Conservation (phyloP, 2,797 vertebrate species). For the Ibycter americanus region DNA sequence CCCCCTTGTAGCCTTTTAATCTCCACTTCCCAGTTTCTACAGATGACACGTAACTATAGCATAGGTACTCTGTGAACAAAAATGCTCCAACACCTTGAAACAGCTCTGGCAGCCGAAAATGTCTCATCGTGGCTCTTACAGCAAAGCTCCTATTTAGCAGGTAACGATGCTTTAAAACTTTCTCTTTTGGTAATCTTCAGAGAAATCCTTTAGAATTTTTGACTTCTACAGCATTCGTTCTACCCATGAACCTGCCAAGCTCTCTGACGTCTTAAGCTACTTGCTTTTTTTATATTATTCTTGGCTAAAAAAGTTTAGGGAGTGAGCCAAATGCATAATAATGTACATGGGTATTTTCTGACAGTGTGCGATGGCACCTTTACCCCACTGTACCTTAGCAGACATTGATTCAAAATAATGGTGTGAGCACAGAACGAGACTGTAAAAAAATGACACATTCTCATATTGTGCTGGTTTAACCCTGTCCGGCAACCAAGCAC, state of each 20-base stretch:
- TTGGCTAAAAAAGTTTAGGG: slow-evolving; percentile 13
- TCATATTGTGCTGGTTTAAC: no score
- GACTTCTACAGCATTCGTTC: slow-evolving; percentile 25
- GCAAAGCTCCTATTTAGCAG: background rate
- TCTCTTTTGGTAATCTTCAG: background rate
- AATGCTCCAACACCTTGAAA: background rate
- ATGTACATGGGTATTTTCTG: slow-evolving; percentile 41
- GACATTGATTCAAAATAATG: slow-evolving; percentile 14
- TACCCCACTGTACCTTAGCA: slow-evolving; percentile 39
- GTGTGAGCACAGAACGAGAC: background rate
- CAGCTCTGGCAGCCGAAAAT: background rate
- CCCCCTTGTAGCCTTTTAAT: background rate
- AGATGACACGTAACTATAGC: background rate
- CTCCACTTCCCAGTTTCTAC: background rate
- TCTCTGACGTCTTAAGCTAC: slow-evolving; percentile 20
- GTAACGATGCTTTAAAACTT: background rate
- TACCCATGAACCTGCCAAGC: slow-evolving; percentile 43
- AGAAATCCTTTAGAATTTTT: slow-evolving; percentile 50
- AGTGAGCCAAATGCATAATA: slow-evolving; percentile 7
- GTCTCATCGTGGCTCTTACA: background rate
- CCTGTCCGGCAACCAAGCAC: no score
- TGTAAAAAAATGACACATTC: background rate
- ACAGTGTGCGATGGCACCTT: slow-evolving; percentile 33
- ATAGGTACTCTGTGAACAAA: background rate
- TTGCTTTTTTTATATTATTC: slow-evolving; percentile 47